Base-by-base conservation (phyloP, 2,888 invertebrate genomes). In the Limnephilus rhombicus region DNA sequence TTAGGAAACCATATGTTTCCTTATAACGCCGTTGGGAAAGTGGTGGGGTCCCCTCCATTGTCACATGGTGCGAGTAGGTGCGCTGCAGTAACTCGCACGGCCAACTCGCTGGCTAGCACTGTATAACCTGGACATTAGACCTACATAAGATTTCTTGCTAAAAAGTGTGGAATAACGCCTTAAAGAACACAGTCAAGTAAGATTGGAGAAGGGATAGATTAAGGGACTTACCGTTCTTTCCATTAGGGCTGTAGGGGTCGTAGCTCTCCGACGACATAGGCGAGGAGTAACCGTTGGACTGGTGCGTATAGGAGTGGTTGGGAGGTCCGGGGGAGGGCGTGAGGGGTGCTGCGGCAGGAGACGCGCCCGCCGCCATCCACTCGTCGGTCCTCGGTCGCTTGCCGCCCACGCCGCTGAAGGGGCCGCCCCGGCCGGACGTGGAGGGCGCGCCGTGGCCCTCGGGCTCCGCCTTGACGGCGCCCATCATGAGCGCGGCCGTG, bases 161-260 rank as follows among this genome's bases (percentile, higher is more conserved):
- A 24, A 24, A n/a, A 24, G n/a, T n/a, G n/a, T 68, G 24, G 7
- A n/a, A 68, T 9, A 68, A 68, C 2, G 68, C n/a, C n/a, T 68
- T 68, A 7, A 9, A 68, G 24, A 68, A 68, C n/a, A 68, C 68
- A 68, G 68, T 68, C 9, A 5, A 68, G 24, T n/a, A 18, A 4
- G 53, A 18, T 68, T 5, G 53, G 24, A 82, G 31, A 31, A 34
- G n/a, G n/a, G 31, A 31, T 13, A 34, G 13, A 31, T 31, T 31
- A 13, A 15, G 15, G 49, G 90, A 97, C 98, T 97, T 94, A 98
- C 98, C 98, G 97, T 98, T 97, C 97, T 98, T 98, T 94, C 98
- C 98, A 95, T 98, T 98, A 94, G 98, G 98, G 96, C 98, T 98
- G 95, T 98, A 98, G 3, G 98, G 98, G 94, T 98, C 98, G 96